Conservation (phyloP, 1,140 invertebrate species). For the Leguminivora glycinivorella region DNA sequence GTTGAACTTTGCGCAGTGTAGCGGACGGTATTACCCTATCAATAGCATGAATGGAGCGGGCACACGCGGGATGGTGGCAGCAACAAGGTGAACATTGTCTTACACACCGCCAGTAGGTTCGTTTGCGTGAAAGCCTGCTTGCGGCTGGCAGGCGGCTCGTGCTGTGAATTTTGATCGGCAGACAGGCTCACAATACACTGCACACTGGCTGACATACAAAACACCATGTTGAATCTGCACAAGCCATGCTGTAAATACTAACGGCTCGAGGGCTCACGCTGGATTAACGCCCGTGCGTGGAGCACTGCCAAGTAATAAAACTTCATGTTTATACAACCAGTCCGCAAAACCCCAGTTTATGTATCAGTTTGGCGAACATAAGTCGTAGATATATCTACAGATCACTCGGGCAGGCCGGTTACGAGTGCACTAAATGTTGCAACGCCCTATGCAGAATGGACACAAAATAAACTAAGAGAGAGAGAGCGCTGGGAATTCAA, state of each 20-base stretch:
- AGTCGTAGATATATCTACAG: slow-evolving; percentile 33
- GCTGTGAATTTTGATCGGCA: slow-evolving; percentile 9
- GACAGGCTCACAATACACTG: slow-evolving; percentile 16
- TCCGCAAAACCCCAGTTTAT: slow-evolving; percentile 62
- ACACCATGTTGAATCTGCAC: slow-evolving; percentile 36
- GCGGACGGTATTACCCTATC: slow-evolving; percentile 22
- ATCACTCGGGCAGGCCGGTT: slow-evolving; percentile 37
- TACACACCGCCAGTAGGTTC: background rate
- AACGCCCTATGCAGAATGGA: slow-evolving; percentile 34
- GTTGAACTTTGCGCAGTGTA: background rate
- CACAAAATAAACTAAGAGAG: slow-evolving; percentile 31
- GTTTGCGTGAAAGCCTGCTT: slow-evolving; percentile 13
- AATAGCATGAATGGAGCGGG: slow-evolving; percentile 18
- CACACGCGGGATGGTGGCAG: slow-evolving; percentile 5
- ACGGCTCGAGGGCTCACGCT: slow-evolving; percentile 49
- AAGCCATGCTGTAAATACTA: slow-evolving; percentile 66
- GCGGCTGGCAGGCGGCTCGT: slow-evolving; percentile 5
- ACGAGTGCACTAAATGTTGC: slow-evolving; percentile 40
- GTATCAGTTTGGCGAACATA: slow-evolving; percentile 45
- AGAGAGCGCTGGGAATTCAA: slow-evolving; percentile 40
- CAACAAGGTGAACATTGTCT: slow-evolving; percentile 18
- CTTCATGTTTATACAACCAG: slow-evolving; percentile 72
- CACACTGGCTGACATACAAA: slow-evolving; percentile 36
- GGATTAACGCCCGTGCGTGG: slow-evolving; percentile 68
- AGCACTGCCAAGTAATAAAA: slow-evolving; percentile 77